phyloP scores from a whole-genome alignment of 2,113 vertebrate genomes.

The Stomatorhinus ivindoensis region DNA sequence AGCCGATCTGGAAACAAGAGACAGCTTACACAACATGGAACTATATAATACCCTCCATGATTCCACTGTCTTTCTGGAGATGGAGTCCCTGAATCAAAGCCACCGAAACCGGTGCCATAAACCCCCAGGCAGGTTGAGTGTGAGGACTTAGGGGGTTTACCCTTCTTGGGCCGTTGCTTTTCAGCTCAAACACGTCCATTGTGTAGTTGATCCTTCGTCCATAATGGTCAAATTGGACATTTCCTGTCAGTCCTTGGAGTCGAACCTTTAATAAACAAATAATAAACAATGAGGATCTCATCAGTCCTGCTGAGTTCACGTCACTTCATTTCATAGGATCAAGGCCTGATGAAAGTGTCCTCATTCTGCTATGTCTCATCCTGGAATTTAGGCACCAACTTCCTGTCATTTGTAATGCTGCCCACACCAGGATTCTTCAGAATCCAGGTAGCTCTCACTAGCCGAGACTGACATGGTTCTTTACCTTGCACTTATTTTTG shows the following conservation, averaged over 20 bases:
- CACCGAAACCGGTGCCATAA: not conserved
- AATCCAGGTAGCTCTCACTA: not conserved
- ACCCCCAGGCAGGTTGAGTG: not conserved
- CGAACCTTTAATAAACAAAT: constrained; percentile 67
- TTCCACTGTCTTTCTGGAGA: not conserved
- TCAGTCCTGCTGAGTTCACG: not conserved
- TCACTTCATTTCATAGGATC: not conserved
- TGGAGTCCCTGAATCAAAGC: not conserved
- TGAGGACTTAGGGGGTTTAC: constrained; percentile 47
- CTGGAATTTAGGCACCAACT: not conserved
- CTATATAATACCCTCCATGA: not conserved
- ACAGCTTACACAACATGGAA: not conserved
- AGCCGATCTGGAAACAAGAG: constrained; percentile 75
- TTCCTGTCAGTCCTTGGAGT: constrained; percentile 94
- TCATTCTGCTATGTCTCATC: not conserved
- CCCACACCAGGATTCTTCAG: not conserved
- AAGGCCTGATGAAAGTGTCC: not conserved
- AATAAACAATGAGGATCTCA: not conserved
- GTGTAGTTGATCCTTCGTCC: constrained; percentile 95
- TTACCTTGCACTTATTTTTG: not conserved
- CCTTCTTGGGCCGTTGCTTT: constrained; percentile 86
- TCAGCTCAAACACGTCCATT: constrained; percentile 97
- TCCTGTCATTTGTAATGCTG: not conserved
- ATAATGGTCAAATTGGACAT: constrained; percentile 97
- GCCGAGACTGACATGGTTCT: not conserved